Conservation (phyloP, 2,113 vertebrate species). For the Phylloscopus trochiloides region DNA sequence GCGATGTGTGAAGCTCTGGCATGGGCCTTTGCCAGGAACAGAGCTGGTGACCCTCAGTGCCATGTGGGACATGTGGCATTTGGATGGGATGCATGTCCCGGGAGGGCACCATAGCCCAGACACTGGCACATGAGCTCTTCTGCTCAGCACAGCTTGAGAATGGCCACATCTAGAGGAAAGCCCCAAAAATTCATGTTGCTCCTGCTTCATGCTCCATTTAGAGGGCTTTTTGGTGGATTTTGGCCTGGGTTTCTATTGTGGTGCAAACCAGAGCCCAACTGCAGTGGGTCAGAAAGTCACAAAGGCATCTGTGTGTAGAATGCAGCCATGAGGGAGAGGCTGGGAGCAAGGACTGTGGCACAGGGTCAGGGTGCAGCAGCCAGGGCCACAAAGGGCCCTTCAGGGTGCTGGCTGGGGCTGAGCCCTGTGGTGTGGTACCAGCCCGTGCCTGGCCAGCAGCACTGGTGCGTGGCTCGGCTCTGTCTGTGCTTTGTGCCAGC, state of each 20-base stretch:
- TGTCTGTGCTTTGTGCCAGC: background rate
- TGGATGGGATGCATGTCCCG: rapidly evolving
- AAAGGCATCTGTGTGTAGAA: background rate
- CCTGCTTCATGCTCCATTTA: background rate
- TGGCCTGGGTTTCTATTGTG: background rate
- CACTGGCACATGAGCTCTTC: background rate
- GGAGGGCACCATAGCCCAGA: background rate
- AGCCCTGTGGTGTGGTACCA: background rate
- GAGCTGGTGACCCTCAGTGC: background rate
- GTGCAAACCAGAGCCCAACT: background rate
- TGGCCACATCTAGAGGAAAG: background rate
- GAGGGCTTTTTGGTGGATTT: background rate
- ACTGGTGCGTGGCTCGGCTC: rapidly evolving
- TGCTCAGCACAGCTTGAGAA: background rate
- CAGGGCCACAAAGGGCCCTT: conserved; percentile 26
- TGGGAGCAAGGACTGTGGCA: rapidly evolving
- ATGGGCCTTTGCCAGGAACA: rapidly evolving
- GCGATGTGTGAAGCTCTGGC: background rate
- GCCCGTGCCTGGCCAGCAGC: background rate
- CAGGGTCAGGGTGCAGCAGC: background rate
- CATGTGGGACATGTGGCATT: rapidly evolving
- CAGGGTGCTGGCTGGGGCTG: background rate
- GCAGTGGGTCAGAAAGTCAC: background rate
- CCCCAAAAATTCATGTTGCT: rapidly evolving
- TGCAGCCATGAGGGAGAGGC: rapidly evolving